phyloP scores from a whole-genome alignment of 2,113 vertebrate genomes.

The Oxyura jamaicensis region DNA sequence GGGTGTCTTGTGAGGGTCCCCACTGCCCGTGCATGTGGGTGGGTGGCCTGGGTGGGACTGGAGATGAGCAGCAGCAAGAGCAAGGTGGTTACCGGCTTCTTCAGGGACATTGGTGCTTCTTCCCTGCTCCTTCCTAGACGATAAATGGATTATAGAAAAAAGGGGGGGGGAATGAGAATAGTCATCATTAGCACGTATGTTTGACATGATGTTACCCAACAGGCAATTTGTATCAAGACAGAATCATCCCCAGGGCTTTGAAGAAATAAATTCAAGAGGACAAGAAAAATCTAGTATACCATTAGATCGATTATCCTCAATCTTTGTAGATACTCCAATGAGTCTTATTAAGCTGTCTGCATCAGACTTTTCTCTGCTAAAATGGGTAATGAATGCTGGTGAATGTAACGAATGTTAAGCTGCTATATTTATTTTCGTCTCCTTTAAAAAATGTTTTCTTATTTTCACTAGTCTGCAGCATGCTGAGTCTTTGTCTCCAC shows the following conservation, averaged over 20 bases:
- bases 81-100: background rate
- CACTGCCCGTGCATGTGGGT: background rate
- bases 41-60: background rate
- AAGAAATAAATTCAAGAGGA: background rate
- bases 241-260: background rate
- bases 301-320: background rate
- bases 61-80: too few species aligned
- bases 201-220: background rate
- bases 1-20: too few species aligned
- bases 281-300: background rate
- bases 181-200: background rate
- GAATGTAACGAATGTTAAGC: background rate
- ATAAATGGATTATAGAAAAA: background rate
- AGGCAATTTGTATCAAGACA: background rate
- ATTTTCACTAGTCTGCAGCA: background rate
- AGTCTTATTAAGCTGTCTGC: background rate
- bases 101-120: background rate
- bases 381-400: background rate
- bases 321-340: background rate
- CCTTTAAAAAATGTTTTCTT: constrained; percentile 1
- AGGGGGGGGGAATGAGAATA: too few species aligned
- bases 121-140: background rate
- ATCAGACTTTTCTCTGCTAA: background rate
- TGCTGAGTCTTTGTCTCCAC: constrained; percentile 11
- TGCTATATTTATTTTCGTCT: constrained; percentile 31